Percentiles rank a stretch among this genome's conserved stretches.
Evolutionary conservation across 2,113 vertebrate genomes (phyloP).

Genomic region (Aepyceros melampus): DNA sequence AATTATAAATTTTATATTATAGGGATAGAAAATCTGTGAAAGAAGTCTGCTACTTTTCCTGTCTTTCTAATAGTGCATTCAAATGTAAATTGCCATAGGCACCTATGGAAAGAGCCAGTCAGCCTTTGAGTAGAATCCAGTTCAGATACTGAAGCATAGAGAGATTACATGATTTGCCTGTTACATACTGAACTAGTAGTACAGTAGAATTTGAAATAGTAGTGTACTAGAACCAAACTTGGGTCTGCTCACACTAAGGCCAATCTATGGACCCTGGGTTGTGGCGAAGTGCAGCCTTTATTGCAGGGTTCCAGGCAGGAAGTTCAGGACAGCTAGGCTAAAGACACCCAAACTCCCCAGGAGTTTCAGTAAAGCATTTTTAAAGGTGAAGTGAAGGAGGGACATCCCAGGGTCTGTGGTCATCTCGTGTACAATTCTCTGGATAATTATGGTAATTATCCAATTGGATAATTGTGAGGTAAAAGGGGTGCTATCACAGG

Average conservation of each 20-base stretch:
- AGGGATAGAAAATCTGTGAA: background rate
- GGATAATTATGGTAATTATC: background rate
- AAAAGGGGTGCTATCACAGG: background rate
- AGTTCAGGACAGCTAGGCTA: background rate
- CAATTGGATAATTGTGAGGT: background rate
- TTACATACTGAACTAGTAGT: background rate
- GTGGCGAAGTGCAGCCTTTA: background rate
- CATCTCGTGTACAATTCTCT: background rate
- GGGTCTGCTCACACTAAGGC: background rate
- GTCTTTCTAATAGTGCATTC: background rate
- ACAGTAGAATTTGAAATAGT: background rate
- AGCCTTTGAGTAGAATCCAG: background rate
- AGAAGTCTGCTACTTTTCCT: background rate
- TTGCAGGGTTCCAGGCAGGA: background rate
- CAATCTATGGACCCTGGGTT: fast-evolving
- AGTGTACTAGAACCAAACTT: background rate
- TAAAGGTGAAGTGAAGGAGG: background rate
- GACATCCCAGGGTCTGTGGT: background rate
- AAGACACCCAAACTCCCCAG: background rate
- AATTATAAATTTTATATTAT: conserved; percentile 6
- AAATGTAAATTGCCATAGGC: background rate
- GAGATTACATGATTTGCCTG: background rate
- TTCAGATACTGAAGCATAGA: background rate
- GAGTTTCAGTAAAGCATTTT: background rate
- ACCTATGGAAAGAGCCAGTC: background rate